phyloP scores from a whole-genome alignment of 2,113 vertebrate genomes.

The Hippocampus mohnikei region DNA sequence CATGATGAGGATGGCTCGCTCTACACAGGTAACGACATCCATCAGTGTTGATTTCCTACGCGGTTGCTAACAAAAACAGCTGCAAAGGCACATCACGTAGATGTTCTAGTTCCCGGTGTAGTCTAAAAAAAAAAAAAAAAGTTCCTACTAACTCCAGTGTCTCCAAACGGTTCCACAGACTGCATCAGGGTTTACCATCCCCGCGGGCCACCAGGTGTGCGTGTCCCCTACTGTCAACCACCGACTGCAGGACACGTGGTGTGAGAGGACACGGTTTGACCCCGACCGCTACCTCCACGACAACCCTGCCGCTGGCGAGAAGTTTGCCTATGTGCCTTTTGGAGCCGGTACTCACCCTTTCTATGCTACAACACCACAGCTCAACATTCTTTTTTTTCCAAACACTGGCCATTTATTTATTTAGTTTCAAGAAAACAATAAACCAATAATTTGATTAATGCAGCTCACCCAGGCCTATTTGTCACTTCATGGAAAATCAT shows the following conservation, averaged over 20 bases:
- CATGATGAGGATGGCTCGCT: conserved; percentile 94
- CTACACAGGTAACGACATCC: conserved; percentile 76
- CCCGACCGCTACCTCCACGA: conserved; percentile 88
- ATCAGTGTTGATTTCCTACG: background rate
- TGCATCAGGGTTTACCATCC: conserved; percentile 86
- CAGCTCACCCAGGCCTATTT: no score
- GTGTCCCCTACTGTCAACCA: conserved; percentile 97
- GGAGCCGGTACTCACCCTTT: conserved; percentile 81
- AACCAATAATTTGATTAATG: no score
- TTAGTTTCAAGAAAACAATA: no score
- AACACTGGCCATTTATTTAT: no score
- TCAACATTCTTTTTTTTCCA: background rate
- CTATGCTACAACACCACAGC: background rate
- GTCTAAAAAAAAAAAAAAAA: background rate
- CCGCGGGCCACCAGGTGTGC: conserved; percentile 92
- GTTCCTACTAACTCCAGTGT: background rate
- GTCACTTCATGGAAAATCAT: no score
- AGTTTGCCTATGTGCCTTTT: conserved; percentile 91
- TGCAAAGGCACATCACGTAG: no score
- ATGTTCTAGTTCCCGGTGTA: background rate
- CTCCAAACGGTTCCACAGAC: conserved; percentile 60
- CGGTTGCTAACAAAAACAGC: no score
- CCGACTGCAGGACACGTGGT: conserved; percentile 85
- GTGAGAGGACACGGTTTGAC: conserved; percentile 78
- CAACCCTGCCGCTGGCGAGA: conserved; percentile 83